Percentiles rank a stretch among this genome's conserved stretches.
These are phyloP conservation scores for Sebastes iracundus DNA, from an alignment of 2,797 vertebrate genomes.

Conservation along the genomic window DNA sequence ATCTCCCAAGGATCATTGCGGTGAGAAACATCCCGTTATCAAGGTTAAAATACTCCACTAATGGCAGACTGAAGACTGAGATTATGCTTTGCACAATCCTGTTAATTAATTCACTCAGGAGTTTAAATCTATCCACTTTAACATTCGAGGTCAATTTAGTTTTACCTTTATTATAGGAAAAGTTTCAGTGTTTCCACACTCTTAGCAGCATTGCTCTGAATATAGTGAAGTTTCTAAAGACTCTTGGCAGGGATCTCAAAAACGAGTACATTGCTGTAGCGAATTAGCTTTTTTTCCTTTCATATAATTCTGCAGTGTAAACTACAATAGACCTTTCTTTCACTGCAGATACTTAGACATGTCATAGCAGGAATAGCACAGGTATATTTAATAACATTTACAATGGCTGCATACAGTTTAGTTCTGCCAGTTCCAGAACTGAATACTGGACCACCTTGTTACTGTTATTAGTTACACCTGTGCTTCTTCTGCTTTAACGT, in stretches of 20 bases:
- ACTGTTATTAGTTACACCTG: not conserved
- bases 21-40: not conserved
- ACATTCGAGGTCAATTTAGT: not conserved
- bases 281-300: not conserved
- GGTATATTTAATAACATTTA: not conserved
- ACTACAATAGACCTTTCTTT: not conserved
- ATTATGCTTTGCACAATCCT: not conserved
- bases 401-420: not conserved
- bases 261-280: constrained; percentile 1
- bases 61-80: not conserved
- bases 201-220: constrained; percentile 14
- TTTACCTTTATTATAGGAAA: not conserved
- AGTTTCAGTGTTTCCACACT: not conserved
- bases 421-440: not conserved
- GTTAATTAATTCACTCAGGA: not conserved
- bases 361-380: not conserved
- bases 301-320: not conserved
- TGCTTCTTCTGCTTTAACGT: not conserved
- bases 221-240: constrained; percentile 11
- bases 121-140: not conserved
- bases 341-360: not conserved
- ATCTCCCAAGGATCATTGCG: not conserved
- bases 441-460: not conserved
- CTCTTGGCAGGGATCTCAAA: constrained; percentile 16
- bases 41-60: not conserved